phyloP scores from a whole-genome alignment of 2,797 vertebrate species.

The Furcifer pardalis region DNA sequence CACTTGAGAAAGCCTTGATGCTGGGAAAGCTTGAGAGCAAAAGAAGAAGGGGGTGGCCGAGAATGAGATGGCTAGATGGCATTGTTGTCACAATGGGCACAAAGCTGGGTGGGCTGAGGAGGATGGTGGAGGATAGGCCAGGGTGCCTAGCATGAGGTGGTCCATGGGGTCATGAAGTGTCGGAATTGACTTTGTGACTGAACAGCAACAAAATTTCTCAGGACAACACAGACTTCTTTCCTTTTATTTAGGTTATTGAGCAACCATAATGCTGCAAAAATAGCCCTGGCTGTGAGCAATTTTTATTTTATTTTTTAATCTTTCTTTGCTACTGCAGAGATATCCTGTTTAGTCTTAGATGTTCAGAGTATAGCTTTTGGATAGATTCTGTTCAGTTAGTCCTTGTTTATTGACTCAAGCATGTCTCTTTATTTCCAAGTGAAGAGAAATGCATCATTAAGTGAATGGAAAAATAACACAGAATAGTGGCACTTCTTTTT shows the following conservation, averaged over 20 bases:
- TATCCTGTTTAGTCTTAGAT: not conserved
- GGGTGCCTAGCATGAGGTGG: too few relatives aligned
- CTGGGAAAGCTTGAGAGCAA: too few relatives aligned
- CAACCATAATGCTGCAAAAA: not conserved
- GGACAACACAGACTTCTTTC: not conserved
- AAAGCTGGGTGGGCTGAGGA: too few relatives aligned
- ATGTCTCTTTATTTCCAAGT: slow-evolving; percentile 19
- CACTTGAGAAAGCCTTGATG: too few relatives aligned
- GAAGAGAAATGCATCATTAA: slow-evolving; percentile 48
- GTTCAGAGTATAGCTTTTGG: slow-evolving; percentile 7
- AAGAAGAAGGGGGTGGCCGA: too few relatives aligned
- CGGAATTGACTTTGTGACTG: too few relatives aligned
- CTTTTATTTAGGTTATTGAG: not conserved
- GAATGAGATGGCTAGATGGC: too few relatives aligned
- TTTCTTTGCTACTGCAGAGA: not conserved
- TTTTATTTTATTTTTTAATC: too few relatives aligned
- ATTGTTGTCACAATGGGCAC: too few relatives aligned
- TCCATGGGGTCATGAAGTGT: too few relatives aligned
- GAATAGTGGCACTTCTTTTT: slow-evolving; percentile 7
- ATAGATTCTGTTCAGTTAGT: slow-evolving; percentile 32
- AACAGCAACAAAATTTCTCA: too few relatives aligned
- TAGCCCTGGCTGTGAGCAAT: not conserved
- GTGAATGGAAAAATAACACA: slow-evolving; percentile 49
- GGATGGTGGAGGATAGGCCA: too few relatives aligned
- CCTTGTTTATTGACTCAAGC: slow-evolving; percentile 52